phyloP scores from a whole-genome alignment of 92 coral and sea anemone genomes.

The Porites lobata region DNA sequence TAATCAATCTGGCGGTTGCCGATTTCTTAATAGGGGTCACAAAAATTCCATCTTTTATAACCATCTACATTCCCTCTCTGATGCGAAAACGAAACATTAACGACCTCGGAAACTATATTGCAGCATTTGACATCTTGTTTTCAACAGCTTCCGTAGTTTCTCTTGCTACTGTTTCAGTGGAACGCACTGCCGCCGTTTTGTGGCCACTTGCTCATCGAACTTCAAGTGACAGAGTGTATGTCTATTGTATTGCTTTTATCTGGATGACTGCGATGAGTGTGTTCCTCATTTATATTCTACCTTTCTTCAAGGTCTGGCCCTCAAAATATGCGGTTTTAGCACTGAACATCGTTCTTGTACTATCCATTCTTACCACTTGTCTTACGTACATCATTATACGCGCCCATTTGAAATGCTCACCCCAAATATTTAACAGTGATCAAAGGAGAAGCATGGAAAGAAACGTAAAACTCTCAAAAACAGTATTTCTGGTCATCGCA shows the following conservation, averaged over 20 bases:
- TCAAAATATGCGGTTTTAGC: neutral
- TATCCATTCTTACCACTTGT: neutral
- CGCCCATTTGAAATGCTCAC: neutral
- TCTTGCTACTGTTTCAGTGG: neutral
- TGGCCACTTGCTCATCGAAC: neutral
- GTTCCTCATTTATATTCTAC: neutral
- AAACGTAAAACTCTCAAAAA: neutral
- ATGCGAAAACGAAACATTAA: neutral
- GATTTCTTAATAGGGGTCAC: neutral
- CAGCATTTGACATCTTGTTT: neutral
- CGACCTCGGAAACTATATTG: neutral
- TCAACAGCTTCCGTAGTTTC: neutral
- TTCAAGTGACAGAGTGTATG: neutral
- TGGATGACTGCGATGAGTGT: neutral
- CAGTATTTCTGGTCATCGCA: neutral
- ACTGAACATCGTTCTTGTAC: neutral
- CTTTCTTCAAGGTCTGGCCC: neutral
- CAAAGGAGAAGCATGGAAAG: neutral
- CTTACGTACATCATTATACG: neutral
- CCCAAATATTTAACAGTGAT: neutral
- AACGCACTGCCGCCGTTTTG: neutral
- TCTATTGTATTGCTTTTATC: neutral
- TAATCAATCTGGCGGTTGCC: neutral
- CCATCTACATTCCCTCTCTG: neutral
- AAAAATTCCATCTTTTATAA: neutral